A percentile compares a stretch with the other conserved stretches of the same genome.
Evolutionary conservation across 2,113 vertebrate genomes (phyloP).

Genomic region (Ondatra zibethicus): DNA sequence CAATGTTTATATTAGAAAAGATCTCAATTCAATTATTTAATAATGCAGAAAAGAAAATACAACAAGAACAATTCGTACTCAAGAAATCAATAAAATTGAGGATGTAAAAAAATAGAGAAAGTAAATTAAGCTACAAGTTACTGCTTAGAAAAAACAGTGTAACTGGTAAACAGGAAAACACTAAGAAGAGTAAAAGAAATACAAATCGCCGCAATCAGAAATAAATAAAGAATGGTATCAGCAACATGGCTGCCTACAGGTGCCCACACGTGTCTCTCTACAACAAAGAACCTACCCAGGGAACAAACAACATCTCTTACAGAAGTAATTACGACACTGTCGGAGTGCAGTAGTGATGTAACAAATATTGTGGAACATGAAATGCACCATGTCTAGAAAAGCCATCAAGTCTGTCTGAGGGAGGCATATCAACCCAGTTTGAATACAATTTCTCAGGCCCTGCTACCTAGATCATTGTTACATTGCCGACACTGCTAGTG

Average conservation of each 20-base stretch:
- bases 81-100: not conserved
- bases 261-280: not conserved
- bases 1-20: not conserved
- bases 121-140: not conserved
- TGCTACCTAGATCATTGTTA: not conserved
- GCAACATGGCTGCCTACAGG: not conserved
- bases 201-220: not conserved
- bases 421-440: not conserved
- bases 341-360: not conserved
- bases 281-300: not conserved
- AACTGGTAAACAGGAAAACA: not conserved
- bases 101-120: not conserved
- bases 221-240: not conserved
- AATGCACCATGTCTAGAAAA: not conserved
- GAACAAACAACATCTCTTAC: not conserved
- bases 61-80: not conserved
- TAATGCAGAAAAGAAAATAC: not conserved
- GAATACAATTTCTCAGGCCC: not conserved
- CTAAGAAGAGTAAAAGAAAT: not conserved
- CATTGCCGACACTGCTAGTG: not conserved
- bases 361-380: not conserved
- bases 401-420: not conserved
- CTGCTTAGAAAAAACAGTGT: not conserved
- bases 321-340: not conserved
- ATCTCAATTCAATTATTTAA: not conserved